Conservation (phyloP, 2,113 vertebrate genomes). For the Amphiprion percula region DNA sequence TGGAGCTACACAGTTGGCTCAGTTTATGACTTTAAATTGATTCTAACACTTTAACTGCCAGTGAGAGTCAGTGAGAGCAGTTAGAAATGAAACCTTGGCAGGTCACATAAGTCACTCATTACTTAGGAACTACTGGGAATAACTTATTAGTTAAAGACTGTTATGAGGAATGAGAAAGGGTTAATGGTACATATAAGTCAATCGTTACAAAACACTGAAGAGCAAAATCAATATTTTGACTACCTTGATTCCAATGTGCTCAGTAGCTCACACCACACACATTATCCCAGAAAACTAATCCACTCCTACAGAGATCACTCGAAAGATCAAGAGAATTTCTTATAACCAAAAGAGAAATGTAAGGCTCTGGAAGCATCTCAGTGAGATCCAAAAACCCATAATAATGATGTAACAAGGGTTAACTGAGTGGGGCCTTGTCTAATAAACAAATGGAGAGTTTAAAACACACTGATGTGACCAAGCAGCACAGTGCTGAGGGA, state of each 20-base stretch:
- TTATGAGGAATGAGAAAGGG: not conserved
- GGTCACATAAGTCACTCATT: not conserved
- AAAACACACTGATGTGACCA: too few relatives aligned
- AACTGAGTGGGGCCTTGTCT: too few relatives aligned
- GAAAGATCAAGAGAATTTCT: too few relatives aligned
- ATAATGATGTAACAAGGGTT: too few relatives aligned
- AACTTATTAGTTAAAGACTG: not conserved
- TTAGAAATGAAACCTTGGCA: too few relatives aligned
- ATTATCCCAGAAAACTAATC: too few relatives aligned
- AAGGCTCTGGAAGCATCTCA: too few relatives aligned
- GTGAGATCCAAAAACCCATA: too few relatives aligned
- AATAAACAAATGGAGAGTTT: too few relatives aligned
- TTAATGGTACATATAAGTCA: not conserved
- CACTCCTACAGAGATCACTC: too few relatives aligned
- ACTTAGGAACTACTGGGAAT: not conserved
- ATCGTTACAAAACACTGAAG: not conserved
- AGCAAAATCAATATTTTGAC: not conserved
- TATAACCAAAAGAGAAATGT: too few relatives aligned
- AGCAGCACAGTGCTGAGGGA: too few relatives aligned
- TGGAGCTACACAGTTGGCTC: not conserved
- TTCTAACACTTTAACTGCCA: not conserved
- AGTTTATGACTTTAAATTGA: not conserved
- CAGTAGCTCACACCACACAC: not conserved
- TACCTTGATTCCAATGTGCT: not conserved
- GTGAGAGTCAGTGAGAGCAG: not conserved